These are phyloP conservation scores for Apteryx owenii DNA, from an alignment of 2,113 vertebrate species.

Conservation along the genomic window DNA sequence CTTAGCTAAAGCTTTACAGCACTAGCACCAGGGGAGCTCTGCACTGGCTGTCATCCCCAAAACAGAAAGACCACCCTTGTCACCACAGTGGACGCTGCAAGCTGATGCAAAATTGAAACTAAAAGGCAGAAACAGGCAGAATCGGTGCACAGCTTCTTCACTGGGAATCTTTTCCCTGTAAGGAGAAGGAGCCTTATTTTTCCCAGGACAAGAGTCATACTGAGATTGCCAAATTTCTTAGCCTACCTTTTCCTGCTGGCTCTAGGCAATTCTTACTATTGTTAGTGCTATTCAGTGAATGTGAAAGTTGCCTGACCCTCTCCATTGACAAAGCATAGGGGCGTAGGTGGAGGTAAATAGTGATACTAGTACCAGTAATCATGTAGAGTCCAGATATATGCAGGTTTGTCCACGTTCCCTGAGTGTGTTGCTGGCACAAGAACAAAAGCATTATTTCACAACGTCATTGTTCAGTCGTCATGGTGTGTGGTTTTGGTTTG, in stretches of 20 bases:
- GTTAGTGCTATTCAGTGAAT: not conserved
- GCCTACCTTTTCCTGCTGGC: not conserved
- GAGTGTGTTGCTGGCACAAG: not conserved
- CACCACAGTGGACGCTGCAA: not conserved
- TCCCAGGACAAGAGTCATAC: not conserved
- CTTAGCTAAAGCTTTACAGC: not conserved
- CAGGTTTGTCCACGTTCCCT: not conserved
- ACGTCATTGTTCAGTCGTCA: not conserved
- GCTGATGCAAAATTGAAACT: not conserved
- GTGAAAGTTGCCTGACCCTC: not conserved
- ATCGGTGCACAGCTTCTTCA: not conserved
- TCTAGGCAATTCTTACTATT: not conserved
- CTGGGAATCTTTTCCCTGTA: not conserved
- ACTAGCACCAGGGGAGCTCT: no score
- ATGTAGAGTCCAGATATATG: not conserved
- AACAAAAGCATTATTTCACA: not conserved
- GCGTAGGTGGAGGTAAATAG: not conserved
- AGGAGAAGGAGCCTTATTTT: not conserved
- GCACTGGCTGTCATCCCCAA: not conserved
- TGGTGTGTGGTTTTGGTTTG: no score
- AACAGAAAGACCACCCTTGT: not conserved
- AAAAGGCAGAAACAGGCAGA: not conserved
- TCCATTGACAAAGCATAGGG: not conserved
- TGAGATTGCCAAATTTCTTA: not conserved
- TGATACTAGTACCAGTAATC: not conserved